phyloP scores from a whole-genome alignment of 2,888 invertebrate genomes.

The Thymelicus acteon region DNA sequence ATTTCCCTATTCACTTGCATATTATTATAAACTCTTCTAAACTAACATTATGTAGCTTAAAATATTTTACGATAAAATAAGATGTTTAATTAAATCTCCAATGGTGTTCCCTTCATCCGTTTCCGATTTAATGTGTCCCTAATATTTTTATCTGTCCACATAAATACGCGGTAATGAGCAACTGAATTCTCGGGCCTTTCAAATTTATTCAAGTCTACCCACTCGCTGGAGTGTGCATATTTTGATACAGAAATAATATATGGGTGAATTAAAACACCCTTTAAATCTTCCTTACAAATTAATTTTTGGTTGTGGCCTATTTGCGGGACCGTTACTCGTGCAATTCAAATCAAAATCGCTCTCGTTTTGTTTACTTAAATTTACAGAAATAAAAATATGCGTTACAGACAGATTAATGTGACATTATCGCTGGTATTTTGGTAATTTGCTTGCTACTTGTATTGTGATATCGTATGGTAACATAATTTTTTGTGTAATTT shows the following conservation, averaged over 20 bases:
- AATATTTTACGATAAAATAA: background rate
- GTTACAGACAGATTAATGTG: too few species aligned
- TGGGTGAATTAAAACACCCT: conserved; percentile 68
- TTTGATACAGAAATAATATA: conserved; percentile 83
- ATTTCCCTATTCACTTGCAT: too few species aligned
- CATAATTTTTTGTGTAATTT: too few species aligned
- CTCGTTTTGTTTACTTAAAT: background rate
- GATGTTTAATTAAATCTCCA: conserved; percentile 38
- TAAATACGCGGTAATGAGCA: conserved; percentile 83
- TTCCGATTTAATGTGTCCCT: conserved; percentile 81
- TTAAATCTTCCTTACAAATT: conserved; percentile 59
- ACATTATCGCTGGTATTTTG: too few species aligned
- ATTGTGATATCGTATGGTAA: too few species aligned
- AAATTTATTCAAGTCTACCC: conserved; percentile 81
- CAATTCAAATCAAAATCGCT: background rate
- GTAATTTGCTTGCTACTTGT: too few species aligned
- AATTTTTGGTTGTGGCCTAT: conserved; percentile 27
- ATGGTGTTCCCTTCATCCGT: conserved; percentile 70
- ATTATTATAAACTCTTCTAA: too few species aligned
- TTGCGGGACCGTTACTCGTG: conserved; percentile 6
- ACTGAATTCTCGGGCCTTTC: conserved; percentile 75
- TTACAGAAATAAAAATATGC: too few species aligned
- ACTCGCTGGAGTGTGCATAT: conserved; percentile 80
- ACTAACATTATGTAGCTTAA: too few species aligned
- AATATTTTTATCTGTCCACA: conserved; percentile 84